A percentile compares a stretch with the other conserved stretches of the same genome.
Conservation (phyloP, 2,888 invertebrate genomes). For the Rhagonycha lutea region DNA sequence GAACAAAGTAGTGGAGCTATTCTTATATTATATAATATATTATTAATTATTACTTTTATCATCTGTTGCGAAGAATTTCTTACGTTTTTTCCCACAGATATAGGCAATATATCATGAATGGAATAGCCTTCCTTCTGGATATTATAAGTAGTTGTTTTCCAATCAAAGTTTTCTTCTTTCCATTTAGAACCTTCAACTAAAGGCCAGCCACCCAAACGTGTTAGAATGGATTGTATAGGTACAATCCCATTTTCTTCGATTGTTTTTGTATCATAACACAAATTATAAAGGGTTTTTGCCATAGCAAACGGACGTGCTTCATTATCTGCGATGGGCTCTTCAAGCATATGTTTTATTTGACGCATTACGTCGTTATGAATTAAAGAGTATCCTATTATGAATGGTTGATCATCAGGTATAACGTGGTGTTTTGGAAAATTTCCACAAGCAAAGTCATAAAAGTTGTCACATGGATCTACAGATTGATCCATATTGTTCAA, state of each 20-base stretch:
- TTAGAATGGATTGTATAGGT: conserved; percentile 73
- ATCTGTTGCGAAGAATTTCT: conserved; percentile 31
- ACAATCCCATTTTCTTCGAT: conserved; percentile 79
- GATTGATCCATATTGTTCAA: too few relatives aligned
- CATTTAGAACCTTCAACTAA: conserved; percentile 76
- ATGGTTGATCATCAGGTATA: neutral
- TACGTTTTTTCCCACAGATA: conserved; percentile 22
- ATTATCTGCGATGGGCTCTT: neutral
- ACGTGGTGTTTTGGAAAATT: too few relatives aligned
- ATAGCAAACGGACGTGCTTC: conserved; percentile 2
- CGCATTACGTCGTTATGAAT: neutral
- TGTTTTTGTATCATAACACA: conserved; percentile 83
- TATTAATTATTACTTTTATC: conserved; percentile 21
- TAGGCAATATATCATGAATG: conserved; percentile 19
- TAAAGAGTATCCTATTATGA: neutral
- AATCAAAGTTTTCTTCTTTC: conserved; percentile 73
- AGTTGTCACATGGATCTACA: too few relatives aligned
- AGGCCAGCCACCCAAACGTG: conserved; percentile 91
- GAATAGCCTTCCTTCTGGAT: conserved; percentile 27
- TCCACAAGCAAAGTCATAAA: too few relatives aligned
- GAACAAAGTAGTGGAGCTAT: neutral
- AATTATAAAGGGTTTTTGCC: conserved; percentile 51
- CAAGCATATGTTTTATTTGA: conserved; percentile 6
- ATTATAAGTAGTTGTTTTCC: conserved; percentile 58
- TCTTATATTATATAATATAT: too few relatives aligned